Evolutionary conservation across 2,888 invertebrate genomes (phyloP).

Genomic region (Crematogaster levior): DNA sequence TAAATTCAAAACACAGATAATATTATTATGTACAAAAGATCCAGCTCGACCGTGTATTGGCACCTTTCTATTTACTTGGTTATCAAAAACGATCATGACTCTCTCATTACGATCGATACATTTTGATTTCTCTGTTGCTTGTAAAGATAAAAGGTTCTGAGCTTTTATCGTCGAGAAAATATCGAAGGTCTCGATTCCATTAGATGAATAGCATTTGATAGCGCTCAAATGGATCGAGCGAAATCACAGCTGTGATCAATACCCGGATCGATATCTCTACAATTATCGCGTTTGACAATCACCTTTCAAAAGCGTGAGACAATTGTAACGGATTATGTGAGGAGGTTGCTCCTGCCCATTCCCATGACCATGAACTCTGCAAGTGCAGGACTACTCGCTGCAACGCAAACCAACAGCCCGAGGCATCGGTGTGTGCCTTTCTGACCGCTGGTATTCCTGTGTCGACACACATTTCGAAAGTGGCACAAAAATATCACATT

Average conservation of each 20-base stretch:
- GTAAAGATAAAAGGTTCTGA: not conserved
- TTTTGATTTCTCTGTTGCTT: not conserved
- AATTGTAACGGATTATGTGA: constrained; percentile 10
- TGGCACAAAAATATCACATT: not conserved
- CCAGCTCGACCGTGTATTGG: too few species aligned
- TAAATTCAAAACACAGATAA: too few species aligned
- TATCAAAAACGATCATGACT: too few species aligned
- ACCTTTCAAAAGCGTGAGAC: constrained; percentile 1
- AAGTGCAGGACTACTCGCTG: constrained; percentile 4
- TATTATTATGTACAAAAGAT: too few species aligned
- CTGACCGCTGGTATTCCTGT: not conserved
- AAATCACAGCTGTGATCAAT: not conserved
- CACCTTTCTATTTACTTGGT: too few species aligned
- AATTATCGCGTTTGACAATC: constrained; percentile 17
- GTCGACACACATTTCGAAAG: not conserved
- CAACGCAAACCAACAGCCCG: not conserved
- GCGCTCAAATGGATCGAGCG: not conserved
- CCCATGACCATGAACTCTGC: constrained; percentile 51
- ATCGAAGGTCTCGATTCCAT: not conserved
- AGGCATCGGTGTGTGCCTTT: not conserved
- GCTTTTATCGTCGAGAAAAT: not conserved
- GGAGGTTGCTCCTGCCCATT: not conserved
- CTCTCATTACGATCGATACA: too few species aligned
- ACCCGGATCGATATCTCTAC: not conserved
- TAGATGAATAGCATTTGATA: constrained; percentile 27